Percentiles rank a stretch among this genome's conserved stretches.
Conservation (phyloP, 2,888 invertebrate species). For the Synergus laeviventris region DNA sequence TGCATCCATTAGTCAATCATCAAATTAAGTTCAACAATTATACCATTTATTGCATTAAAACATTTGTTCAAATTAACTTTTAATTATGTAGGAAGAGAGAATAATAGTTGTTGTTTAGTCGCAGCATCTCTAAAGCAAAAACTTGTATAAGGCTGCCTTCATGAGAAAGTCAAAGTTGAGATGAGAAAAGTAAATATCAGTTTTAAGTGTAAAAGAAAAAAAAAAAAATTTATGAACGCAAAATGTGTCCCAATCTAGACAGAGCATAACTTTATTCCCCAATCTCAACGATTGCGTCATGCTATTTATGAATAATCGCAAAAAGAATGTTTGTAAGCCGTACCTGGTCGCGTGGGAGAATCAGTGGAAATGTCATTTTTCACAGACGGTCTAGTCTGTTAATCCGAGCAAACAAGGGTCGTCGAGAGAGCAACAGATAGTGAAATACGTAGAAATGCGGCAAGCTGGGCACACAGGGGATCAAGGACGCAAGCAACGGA, state of each 20-base stretch:
- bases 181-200: background rate
- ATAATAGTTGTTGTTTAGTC: background rate
- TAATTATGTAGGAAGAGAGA: no score
- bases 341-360: constrained; percentile 41
- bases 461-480: constrained; percentile 72
- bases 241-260: constrained; percentile 6
- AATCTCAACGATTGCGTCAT: background rate
- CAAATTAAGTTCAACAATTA: constrained; percentile 24
- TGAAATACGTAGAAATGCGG: constrained; percentile 66
- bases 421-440: constrained; percentile 61
- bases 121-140: background rate
- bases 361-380: constrained; percentile 53
- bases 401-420: constrained; percentile 68
- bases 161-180: background rate
- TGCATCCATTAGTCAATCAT: constrained; percentile 7
- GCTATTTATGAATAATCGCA: constrained; percentile 8
- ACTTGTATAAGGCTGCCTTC: background rate
- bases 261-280: constrained; percentile 7
- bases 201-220: background rate
- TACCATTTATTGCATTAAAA: constrained; percentile 6
- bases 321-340: background rate
- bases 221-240: background rate
- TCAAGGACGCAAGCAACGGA: constrained; percentile 52
- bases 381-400: constrained; percentile 61
- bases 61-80: constrained; percentile 11